Percentiles rank a stretch among this genome's conserved stretches.
Conservation (phyloP, 1,140 invertebrate species). For the Saccostrea echinata region DNA sequence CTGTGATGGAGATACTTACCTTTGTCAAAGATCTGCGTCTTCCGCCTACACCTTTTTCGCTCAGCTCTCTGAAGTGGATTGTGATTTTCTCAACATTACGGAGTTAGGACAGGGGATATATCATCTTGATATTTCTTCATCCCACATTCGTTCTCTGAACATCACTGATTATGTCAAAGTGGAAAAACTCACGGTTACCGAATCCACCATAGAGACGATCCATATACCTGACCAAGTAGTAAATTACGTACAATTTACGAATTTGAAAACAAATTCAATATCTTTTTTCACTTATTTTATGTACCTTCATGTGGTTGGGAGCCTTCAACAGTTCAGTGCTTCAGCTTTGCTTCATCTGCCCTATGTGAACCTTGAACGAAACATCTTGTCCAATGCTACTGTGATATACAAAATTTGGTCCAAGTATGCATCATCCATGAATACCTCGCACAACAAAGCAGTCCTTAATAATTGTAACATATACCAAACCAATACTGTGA, state of each 20-base stretch:
- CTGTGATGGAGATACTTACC: background rate
- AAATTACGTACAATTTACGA: background rate
- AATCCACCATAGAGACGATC: background rate
- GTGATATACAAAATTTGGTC: background rate
- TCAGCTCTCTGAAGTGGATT: background rate
- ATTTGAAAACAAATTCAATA: background rate
- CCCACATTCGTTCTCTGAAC: background rate
- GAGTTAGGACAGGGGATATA: background rate
- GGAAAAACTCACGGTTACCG: background rate
- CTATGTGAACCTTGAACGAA: background rate
- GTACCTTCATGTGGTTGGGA: background rate
- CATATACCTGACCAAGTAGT: conserved; percentile 3
- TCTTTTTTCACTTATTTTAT: background rate
- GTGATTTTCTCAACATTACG: background rate
- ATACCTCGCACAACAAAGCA: background rate
- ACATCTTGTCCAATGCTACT: background rate
- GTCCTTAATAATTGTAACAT: background rate
- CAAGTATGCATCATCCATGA: background rate
- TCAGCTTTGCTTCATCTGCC: background rate
- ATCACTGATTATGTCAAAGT: background rate
- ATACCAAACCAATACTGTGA: background rate
- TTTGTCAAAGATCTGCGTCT: background rate
- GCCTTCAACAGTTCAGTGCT: background rate
- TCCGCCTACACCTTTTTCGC: background rate
- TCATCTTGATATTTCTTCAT: conserved; percentile 7